These are phyloP conservation scores for Stenodera caucasica DNA, from an alignment of 2,888 invertebrate genomes.

Conservation along the genomic window DNA sequence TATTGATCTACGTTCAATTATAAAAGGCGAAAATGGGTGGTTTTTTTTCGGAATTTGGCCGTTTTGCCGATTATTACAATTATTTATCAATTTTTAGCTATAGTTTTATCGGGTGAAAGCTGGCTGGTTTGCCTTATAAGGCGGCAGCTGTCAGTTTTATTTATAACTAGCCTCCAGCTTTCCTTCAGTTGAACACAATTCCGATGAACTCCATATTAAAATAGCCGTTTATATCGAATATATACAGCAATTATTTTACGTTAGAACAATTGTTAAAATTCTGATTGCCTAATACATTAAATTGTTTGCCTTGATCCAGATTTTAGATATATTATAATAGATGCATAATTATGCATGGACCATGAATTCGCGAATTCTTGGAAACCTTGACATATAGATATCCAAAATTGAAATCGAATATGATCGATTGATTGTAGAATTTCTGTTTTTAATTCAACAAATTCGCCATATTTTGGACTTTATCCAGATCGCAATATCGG, in stretches of 20 bases:
- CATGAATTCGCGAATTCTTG: background rate
- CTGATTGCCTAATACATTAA: too few species aligned
- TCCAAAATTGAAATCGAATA: background rate
- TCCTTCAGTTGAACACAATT: too few species aligned
- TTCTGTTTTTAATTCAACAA: too few species aligned
- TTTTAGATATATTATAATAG: background rate
- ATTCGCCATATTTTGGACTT: background rate
- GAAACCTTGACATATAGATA: background rate
- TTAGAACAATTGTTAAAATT: too few species aligned
- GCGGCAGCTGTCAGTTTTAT: conserved; percentile 44
- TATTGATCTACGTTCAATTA: too few species aligned
- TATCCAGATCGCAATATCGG: background rate
- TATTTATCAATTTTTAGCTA: background rate
- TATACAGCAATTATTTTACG: too few species aligned
- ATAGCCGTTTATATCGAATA: too few species aligned
- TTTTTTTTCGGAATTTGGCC: too few species aligned
- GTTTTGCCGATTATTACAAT: too few species aligned
- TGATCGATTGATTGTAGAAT: too few species aligned
- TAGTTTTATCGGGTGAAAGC: conserved; percentile 36
- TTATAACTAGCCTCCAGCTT: conserved; percentile 36
- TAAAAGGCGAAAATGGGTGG: too few species aligned
- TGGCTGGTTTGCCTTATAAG: conserved; percentile 40
- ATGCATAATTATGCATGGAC: background rate
- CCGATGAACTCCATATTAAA: too few species aligned
- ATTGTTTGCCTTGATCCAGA: background rate